phyloP scores from a whole-genome alignment of 2,113 vertebrate species.

The Emydura subglobosa region DNA sequence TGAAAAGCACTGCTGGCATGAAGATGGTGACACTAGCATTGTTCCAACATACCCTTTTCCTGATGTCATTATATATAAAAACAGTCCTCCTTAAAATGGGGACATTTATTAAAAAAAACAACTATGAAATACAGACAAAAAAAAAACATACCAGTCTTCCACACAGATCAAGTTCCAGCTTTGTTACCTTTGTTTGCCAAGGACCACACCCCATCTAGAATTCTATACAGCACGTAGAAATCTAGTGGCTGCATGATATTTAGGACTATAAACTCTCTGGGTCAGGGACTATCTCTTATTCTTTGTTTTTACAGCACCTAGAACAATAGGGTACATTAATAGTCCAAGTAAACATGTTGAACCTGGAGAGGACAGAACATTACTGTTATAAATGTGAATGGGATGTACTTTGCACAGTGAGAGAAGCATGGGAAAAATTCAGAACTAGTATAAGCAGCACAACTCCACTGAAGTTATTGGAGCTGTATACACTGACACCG shows the following conservation, averaged over 20 bases:
- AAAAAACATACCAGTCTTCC: background rate
- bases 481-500: background rate
- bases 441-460: background rate
- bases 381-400: background rate
- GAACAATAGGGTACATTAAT: constrained; percentile 20
- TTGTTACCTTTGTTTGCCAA: background rate
- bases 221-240: background rate
- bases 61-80: background rate
- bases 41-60: background rate
- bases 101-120: background rate
- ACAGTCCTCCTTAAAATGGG: background rate
- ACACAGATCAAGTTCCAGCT: background rate
- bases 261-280: background rate
- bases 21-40: background rate
- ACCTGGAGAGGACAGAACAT: background rate
- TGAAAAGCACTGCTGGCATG: background rate
- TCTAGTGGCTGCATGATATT: background rate
- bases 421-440: background rate
- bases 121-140: background rate
- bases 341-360: constrained; percentile 29
- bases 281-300: constrained; percentile 3
- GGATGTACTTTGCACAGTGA: background rate
- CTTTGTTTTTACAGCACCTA: background rate
- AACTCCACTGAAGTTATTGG: background rate
- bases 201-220: background rate